A percentile compares a stretch with the other conserved stretches of the same genome.
These are phyloP conservation scores for Drosophila mojavensis DNA, from an alignment of 1,140 invertebrate genomes.

Conservation along the genomic window DNA sequence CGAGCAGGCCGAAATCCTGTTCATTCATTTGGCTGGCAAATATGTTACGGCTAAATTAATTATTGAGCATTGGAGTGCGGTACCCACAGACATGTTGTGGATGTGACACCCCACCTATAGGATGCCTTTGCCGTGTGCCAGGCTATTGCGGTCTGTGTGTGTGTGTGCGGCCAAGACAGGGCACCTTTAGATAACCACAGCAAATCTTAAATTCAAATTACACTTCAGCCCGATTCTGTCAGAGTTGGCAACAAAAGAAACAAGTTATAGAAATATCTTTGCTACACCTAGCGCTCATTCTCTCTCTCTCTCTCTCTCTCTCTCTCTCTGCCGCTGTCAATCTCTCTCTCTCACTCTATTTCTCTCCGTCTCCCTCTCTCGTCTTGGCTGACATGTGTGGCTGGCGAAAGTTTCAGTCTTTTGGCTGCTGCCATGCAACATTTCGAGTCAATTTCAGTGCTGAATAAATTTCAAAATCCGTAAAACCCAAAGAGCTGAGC, in stretches of 20 bases:
- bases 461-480: conserved; percentile 77
- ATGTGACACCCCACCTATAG: conserved; percentile 24
- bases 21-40: conserved; percentile 43
- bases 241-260: conserved; percentile 59
- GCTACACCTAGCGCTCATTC: conserved; percentile 12
- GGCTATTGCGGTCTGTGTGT: not conserved
- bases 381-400: conserved; percentile 9
- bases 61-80: conserved; percentile 55
- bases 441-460: conserved; percentile 70
- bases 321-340: not conserved
- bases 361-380: not conserved
- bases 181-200: conserved; percentile 69
- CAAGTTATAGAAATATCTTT: conserved; percentile 76
- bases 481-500: conserved; percentile 68
- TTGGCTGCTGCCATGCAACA: conserved; percentile 36
- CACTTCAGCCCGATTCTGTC: conserved; percentile 69
- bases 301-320: not conserved
- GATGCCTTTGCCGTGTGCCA: not conserved
- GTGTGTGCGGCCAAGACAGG: conserved; percentile 16
- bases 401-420: conserved; percentile 53
- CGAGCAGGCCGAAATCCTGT: conserved; percentile 18
- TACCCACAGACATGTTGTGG: conserved; percentile 32
- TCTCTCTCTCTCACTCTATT: not conserved
- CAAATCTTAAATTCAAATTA: conserved; percentile 83
- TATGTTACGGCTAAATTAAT: conserved; percentile 76